These are phyloP conservation scores for Sialia sialis DNA, from an alignment of 2,113 vertebrate species.

Conservation along the genomic window DNA sequence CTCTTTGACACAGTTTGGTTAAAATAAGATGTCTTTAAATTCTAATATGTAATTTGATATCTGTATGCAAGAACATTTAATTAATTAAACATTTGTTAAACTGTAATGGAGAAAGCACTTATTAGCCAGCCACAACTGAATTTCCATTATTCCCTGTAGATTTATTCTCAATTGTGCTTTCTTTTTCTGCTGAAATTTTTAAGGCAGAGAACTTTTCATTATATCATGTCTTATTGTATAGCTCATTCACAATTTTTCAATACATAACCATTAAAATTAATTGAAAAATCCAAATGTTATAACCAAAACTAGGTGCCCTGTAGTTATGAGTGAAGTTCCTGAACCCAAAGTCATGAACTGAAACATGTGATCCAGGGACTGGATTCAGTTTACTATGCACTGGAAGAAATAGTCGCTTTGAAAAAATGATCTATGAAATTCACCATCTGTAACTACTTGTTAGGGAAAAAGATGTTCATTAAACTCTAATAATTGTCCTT, in stretches of 20 bases:
- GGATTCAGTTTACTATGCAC: not conserved
- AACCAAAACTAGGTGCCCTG: not conserved
- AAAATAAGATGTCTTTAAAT: conserved; percentile 1
- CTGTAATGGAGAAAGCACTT: not conserved
- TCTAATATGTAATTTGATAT: not conserved
- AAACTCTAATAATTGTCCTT: not conserved
- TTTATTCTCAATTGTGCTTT: not conserved
- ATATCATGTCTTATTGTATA: not conserved
- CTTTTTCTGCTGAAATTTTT: not conserved
- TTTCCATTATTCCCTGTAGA: not conserved
- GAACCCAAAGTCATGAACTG: not conserved
- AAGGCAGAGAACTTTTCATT: not conserved
- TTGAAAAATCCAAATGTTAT: not conserved
- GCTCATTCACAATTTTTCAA: not conserved
- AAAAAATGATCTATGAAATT: not conserved
- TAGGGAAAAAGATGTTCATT: not conserved
- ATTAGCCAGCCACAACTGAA: not conserved
- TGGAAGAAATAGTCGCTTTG: not conserved
- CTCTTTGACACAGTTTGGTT: not conserved
- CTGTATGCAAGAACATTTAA: not conserved
- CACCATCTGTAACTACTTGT: not conserved
- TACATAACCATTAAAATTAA: not conserved
- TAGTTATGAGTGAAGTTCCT: not conserved
- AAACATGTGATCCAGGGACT: not conserved
- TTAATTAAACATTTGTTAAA: conserved; percentile 3